Conservation (phyloP, 2,113 vertebrate species). For the Callochromis pleurospilus region DNA sequence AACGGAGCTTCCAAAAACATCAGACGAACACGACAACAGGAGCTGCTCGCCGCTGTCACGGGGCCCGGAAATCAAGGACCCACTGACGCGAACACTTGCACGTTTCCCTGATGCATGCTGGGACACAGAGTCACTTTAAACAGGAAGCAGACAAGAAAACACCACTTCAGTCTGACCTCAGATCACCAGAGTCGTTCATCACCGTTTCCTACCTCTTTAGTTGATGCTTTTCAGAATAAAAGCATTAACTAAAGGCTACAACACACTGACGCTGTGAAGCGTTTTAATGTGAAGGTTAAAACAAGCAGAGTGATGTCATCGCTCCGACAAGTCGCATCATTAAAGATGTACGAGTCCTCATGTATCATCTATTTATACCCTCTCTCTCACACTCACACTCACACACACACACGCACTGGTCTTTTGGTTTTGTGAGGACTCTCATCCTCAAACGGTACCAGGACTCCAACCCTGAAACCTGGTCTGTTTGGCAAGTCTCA, state of each 20-base stretch:
- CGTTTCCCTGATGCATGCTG: neutral
- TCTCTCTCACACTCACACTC: neutral
- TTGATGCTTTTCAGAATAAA: neutral
- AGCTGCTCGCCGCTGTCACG: neutral
- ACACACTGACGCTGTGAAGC: neutral
- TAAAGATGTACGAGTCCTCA: slow-evolving; percentile 48
- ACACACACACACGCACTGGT: neutral
- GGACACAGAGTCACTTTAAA: neutral
- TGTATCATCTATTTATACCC: slow-evolving; percentile 42
- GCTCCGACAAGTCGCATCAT: slow-evolving; percentile 22
- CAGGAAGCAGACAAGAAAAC: neutral
- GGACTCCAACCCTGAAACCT: neutral
- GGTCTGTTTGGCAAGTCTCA: neutral
- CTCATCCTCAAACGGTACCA: neutral
- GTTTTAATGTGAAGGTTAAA: neutral
- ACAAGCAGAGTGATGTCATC: neutral
- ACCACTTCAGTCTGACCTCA: neutral
- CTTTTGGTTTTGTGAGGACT: neutral
- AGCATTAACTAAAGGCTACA: neutral
- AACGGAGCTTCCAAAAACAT: neutral
- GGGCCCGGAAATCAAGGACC: neutral
- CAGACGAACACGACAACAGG: neutral
- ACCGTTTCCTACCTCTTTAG: neutral
- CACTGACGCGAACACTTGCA: neutral
- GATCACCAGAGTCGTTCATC: neutral